phyloP scores from a whole-genome alignment of 2,888 invertebrate species.

The Celastrina argiolus region DNA sequence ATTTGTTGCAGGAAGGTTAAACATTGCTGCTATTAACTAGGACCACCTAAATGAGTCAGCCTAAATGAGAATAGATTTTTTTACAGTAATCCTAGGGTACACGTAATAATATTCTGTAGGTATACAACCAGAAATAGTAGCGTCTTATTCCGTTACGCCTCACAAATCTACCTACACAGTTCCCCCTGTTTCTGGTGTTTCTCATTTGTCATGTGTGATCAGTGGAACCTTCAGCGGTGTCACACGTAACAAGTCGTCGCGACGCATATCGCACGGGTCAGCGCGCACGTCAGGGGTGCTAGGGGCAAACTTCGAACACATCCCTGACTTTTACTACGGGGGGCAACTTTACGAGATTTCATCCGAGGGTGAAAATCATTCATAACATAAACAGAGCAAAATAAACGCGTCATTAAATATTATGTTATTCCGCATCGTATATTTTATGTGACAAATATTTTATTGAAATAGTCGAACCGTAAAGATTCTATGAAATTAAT shows the following conservation, averaged over 20 bases:
- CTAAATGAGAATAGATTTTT: too few relatives aligned
- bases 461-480: background rate
- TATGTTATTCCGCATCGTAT: background rate
- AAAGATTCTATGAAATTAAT: background rate
- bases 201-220: conserved; percentile 14
- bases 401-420: background rate
- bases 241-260: conserved; percentile 35
- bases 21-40: too few relatives aligned
- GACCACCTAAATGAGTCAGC: too few relatives aligned
- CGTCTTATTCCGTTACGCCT: background rate
- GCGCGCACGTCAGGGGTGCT: conserved; percentile 27
- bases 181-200: background rate
- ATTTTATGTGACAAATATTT: conserved; percentile 7
- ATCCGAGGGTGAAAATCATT: conserved; percentile 6
- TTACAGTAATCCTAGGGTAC: too few relatives aligned
- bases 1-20: background rate
- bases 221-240: conserved; percentile 10
- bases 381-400: conserved; percentile 9
- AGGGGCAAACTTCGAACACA: background rate
- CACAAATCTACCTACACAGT: background rate
- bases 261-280: conserved; percentile 40
- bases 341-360: conserved; percentile 11
- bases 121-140: background rate
- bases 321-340: conserved; percentile 15
- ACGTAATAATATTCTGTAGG: background rate